These are phyloP conservation scores for Microcebus murinus DNA, from an alignment of 2,113 vertebrate genomes.

Conservation along the genomic window DNA sequence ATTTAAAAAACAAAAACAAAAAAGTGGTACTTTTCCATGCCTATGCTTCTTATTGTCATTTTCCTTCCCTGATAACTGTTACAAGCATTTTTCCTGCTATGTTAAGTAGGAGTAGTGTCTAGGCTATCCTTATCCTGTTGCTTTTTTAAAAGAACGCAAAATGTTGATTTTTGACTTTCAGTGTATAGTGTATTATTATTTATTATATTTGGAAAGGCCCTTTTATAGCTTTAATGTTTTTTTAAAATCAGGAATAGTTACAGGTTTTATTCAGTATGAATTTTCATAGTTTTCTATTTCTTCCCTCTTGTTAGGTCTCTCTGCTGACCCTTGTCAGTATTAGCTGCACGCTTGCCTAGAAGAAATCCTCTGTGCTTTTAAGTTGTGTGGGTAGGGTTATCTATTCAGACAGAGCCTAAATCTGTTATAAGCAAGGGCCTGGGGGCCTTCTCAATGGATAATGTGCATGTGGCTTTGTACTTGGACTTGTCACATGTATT, in stretches of 20 bases:
- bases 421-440: background rate
- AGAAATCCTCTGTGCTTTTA: background rate
- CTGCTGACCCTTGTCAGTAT: background rate
- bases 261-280: background rate
- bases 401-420: background rate
- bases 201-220: background rate
- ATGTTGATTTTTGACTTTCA: background rate
- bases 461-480: background rate
- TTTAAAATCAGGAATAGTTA: background rate
- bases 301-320: background rate
- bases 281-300: background rate
- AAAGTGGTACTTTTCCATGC: background rate
- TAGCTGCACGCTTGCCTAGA: background rate
- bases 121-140: background rate
- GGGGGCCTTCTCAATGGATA: background rate
- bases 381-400: background rate
- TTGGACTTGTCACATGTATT: background rate
- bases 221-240: background rate
- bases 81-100: background rate
- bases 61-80: constrained; percentile 21
- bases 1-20: background rate
- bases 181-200: background rate
- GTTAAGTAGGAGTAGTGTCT: background rate
- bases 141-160: background rate
- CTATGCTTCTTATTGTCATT: background rate